These are phyloP conservation scores for Scylla paramamosain DNA, from an alignment of 1,140 invertebrate species.

Conservation along the genomic window DNA sequence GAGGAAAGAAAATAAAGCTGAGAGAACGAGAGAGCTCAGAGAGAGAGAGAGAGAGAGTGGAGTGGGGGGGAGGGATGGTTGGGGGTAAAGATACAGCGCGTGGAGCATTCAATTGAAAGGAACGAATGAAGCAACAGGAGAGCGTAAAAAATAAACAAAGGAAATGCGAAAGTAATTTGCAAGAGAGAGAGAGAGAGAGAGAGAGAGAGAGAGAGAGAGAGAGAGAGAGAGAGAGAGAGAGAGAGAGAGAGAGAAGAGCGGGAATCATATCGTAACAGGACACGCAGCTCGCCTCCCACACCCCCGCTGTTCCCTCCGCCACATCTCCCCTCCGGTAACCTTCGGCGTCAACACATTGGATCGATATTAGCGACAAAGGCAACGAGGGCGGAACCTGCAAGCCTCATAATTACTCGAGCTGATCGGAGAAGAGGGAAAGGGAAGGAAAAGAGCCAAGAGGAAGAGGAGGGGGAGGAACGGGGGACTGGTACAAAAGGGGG, in stretches of 20 bases:
- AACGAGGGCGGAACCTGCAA: constrained; percentile 16
- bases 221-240: too few species aligned
- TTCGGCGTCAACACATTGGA: not conserved
- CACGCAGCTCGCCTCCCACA: not conserved
- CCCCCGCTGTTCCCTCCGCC: not conserved
- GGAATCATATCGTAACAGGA: not conserved
- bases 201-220: too few species aligned
- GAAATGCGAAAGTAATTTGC: too few species aligned
- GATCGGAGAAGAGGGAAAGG: not conserved
- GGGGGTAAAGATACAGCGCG: too few species aligned
- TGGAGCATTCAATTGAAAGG: not conserved
- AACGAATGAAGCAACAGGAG: not conserved
- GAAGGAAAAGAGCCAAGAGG: not conserved
- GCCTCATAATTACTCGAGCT: constrained; percentile 19
- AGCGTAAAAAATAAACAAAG: too few species aligned
- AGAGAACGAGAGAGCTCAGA: not conserved
- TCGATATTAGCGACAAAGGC: constrained; percentile 37
- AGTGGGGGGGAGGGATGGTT: too few species aligned
- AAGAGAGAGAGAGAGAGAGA: too few species aligned
- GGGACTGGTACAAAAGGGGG: not conserved
- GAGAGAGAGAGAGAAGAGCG: too few species aligned
- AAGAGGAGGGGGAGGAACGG: not conserved
- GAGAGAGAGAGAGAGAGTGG: not conserved
- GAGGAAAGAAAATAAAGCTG: not conserved
- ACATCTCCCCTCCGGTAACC: not conserved